Conservation (phyloP, 2,888 invertebrate genomes). For the Tipula confusa region DNA sequence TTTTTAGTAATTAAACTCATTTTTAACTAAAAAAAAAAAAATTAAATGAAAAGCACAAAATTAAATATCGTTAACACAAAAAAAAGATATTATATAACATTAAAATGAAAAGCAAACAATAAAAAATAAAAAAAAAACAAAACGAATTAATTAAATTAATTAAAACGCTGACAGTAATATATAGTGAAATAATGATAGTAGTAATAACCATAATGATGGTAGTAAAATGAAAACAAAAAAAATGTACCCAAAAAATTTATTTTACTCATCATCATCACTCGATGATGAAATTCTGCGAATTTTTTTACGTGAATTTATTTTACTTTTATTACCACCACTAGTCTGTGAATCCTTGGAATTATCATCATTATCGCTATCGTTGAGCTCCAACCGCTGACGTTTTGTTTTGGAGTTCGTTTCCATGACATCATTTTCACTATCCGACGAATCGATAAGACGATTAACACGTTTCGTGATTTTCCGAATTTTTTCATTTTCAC, state of each 20-base stretch:
- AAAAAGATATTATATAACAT: background rate
- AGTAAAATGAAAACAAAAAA: background rate
- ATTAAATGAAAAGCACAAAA: background rate
- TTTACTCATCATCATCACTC: background rate
- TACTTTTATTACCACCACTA: background rate
- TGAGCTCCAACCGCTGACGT: conserved; percentile 32
- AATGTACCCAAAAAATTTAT: background rate
- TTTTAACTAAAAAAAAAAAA: background rate
- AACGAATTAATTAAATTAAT: background rate
- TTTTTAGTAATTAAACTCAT: background rate
- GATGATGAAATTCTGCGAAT: background rate
- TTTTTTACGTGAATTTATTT: conserved; percentile 26
- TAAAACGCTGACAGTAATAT: background rate
- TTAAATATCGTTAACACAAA: background rate
- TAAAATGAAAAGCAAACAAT: background rate
- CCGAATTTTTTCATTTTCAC: conserved; percentile 30
- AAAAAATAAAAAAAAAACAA: background rate
- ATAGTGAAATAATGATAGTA: background rate
- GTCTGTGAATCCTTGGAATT: too few relatives aligned
- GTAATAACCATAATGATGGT: background rate
- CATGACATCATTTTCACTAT: conserved; percentile 35
- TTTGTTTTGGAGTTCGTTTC: conserved; percentile 37
- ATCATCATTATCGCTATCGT: conserved; percentile 39
- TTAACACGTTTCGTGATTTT: conserved; percentile 27
- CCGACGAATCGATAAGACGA: conserved; percentile 29